Percentiles rank a stretch among this genome's conserved stretches.
Conservation (phyloP, 2,113 vertebrate genomes). For the Passerina amoena region DNA sequence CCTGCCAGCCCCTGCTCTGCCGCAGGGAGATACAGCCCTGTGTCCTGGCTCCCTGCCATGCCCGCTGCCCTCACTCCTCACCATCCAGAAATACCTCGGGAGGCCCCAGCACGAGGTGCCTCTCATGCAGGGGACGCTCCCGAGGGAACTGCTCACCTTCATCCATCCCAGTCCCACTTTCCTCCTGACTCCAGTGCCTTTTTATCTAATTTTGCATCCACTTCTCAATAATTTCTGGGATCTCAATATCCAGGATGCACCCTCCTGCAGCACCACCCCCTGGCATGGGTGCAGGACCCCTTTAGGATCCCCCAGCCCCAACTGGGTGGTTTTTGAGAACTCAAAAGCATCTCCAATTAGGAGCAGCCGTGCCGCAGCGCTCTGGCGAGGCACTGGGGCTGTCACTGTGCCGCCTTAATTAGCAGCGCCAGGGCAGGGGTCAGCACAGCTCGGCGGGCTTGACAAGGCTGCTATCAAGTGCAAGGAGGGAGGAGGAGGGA, state of each 20-base stretch:
- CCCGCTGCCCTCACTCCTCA: background rate
- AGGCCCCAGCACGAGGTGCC: background rate
- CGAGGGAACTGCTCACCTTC: background rate
- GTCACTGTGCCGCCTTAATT: conserved; percentile 94
- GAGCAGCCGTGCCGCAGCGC: conserved; percentile 80
- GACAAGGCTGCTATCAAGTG: conserved; percentile 85
- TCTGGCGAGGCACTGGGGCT: conserved; percentile 85
- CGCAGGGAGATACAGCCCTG: rapidly evolving
- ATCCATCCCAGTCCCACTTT: background rate
- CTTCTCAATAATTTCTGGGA: background rate
- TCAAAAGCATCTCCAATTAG: conserved; percentile 86
- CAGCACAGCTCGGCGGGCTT: conserved; percentile 81
- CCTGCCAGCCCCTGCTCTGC: background rate
- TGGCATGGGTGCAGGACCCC: background rate
- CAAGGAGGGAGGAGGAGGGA: conserved; percentile 52
- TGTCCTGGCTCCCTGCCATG: background rate
- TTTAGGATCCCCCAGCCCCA: conserved; percentile 2
- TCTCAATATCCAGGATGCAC: background rate
- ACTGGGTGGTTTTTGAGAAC: conserved; percentile 59
- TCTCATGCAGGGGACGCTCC: rapidly evolving
- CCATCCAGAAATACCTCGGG: background rate
- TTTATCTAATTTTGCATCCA: background rate
- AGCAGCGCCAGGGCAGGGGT: conserved; percentile 89
- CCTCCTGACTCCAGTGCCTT: background rate
- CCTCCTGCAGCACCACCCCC: background rate